These are phyloP conservation scores for Balanococcus diminutus DNA, from an alignment of 2,888 invertebrate genomes.

Conservation along the genomic window DNA sequence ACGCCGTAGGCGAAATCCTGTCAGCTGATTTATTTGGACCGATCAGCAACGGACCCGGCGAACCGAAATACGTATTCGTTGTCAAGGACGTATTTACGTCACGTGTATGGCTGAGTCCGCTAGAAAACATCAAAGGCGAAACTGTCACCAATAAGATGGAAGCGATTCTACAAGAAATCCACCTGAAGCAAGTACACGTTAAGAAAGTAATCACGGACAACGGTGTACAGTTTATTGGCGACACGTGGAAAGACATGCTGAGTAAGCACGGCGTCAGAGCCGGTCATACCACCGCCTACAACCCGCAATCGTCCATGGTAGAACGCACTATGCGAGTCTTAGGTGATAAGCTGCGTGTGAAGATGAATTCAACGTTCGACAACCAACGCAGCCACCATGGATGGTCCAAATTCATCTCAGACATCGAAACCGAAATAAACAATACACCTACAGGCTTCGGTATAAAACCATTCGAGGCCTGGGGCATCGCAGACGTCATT, in stretches of 20 bases:
- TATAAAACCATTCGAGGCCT: background rate
- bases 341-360: too few relatives aligned
- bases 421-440: background rate
- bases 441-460: background rate
- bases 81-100: background rate
- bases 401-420: background rate
- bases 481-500: background rate
- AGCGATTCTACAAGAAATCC: background rate
- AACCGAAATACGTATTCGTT: background rate
- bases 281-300: background rate
- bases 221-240: background rate
- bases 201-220: background rate
- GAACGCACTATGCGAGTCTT: background rate
- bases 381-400: background rate
- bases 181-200: background rate
- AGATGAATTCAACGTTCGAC: background rate
- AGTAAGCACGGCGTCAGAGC: background rate
- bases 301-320: background rate
- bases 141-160: background rate
- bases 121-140: background rate
- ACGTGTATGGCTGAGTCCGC: background rate
- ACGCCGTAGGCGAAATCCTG: background rate
- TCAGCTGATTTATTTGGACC: background rate
- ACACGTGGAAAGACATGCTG: background rate
- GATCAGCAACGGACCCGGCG: background rate